Conservation (phyloP, 1,140 invertebrate genomes). For the Magallana ariakensis region DNA sequence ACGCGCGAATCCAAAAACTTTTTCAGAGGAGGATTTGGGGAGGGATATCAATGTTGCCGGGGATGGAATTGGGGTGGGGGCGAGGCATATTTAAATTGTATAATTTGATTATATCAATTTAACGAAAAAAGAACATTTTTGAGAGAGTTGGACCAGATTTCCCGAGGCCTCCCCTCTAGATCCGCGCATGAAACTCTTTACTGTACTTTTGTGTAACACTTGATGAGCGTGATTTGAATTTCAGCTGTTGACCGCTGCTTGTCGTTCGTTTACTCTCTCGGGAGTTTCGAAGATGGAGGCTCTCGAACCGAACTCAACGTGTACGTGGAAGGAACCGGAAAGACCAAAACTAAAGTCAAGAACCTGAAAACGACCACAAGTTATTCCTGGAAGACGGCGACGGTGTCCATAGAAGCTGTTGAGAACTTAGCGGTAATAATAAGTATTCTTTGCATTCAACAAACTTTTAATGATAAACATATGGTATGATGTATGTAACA, state of each 20-base stretch:
- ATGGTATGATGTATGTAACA: background rate
- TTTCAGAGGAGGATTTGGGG: too few species aligned
- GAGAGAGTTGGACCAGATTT: too few species aligned
- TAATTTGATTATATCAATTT: too few species aligned
- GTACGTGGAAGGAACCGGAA: background rate
- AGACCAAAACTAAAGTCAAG: background rate
- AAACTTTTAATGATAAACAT: background rate
- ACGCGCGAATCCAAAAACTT: too few species aligned
- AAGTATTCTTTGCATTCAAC: background rate
- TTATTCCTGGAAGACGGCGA: background rate
- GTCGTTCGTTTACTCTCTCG: background rate
- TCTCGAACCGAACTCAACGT: background rate
- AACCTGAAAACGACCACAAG: background rate
- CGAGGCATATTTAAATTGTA: too few species aligned
- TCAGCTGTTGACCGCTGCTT: constrained; percentile 1
- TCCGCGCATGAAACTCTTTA: too few species aligned
- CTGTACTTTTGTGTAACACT: too few species aligned
- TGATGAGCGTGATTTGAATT: background rate
- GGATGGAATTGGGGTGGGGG: too few species aligned
- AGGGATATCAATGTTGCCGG: too few species aligned
- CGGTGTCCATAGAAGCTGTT: background rate
- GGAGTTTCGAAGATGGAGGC: too few species aligned
- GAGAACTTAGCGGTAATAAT: background rate
- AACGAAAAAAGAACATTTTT: too few species aligned
- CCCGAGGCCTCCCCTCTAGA: too few species aligned